These are phyloP conservation scores for Gobio occitaniae DNA, from an alignment of 2,797 vertebrate species.

Conservation along the genomic window DNA sequence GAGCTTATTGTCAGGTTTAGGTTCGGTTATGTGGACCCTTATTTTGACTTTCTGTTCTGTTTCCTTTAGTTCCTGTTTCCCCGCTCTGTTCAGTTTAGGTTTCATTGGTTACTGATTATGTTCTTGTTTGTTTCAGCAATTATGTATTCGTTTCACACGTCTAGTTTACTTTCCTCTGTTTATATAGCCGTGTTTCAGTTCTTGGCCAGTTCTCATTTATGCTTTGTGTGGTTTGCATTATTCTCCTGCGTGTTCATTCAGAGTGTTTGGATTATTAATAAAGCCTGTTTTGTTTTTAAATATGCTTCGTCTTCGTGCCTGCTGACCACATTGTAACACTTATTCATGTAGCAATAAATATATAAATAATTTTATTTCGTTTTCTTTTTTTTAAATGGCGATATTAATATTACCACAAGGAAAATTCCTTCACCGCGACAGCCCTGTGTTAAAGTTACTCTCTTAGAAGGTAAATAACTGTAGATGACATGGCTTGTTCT, in stretches of 20 bases:
- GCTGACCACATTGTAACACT: background rate
- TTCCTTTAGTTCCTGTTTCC: background rate
- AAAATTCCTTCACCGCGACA: background rate
- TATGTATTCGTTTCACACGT: background rate
- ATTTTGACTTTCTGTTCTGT: background rate
- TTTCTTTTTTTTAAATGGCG: no score
- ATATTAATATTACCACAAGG: background rate
- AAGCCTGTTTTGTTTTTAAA: background rate
- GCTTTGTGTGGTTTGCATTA: background rate
- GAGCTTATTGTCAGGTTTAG: background rate
- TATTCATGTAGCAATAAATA: background rate
- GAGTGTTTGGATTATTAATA: background rate
- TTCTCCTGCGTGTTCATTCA: background rate
- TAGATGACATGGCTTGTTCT: constrained; percentile 31
- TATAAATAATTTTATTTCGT: no score
- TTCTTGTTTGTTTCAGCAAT: background rate
- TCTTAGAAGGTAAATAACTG: background rate
- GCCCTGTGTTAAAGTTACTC: background rate
- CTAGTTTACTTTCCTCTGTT: background rate
- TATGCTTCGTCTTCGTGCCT: no score
- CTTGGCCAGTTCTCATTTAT: background rate
- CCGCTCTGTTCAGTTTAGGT: background rate
- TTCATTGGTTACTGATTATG: background rate
- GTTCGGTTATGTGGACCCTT: background rate
- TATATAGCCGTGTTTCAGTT: background rate